Evolutionary conservation across 2,113 vertebrate species (phyloP).

Genomic region (Saguinus midas): DNA sequence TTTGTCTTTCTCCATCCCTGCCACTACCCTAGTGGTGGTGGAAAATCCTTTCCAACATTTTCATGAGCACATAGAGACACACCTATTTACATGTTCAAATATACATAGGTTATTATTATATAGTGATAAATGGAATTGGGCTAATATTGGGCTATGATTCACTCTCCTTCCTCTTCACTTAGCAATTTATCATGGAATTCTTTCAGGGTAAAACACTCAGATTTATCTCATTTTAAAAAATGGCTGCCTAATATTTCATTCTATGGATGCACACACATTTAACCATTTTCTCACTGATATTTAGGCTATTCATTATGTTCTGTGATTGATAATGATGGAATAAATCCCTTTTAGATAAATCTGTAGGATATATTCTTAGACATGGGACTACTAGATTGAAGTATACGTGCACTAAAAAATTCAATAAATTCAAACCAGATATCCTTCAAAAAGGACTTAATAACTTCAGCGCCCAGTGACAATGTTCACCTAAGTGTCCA

Average conservation of each 20-base stretch:
- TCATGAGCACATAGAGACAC: background rate
- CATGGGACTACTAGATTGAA: background rate
- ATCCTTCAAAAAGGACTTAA: background rate
- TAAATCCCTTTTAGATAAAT: background rate
- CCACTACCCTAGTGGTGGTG: background rate
- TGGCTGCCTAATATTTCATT: background rate
- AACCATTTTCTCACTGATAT: background rate
- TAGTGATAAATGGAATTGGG: background rate
- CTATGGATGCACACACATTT: background rate
- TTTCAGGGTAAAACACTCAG: background rate
- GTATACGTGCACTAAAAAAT: background rate
- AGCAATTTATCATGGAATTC: background rate
- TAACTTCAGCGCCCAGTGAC: background rate
- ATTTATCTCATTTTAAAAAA: background rate
- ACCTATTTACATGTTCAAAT: background rate
- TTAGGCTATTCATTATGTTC: background rate
- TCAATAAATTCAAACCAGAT: background rate
- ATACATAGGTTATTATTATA: background rate
- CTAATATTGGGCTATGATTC: background rate
- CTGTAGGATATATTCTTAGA: background rate
- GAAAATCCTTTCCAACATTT: background rate
- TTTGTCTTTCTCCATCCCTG: background rate
- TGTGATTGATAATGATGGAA: background rate
- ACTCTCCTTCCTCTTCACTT: background rate
- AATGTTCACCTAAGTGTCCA: background rate